phyloP scores from a whole-genome alignment of 2,888 invertebrate genomes.

The Gari tellinella region DNA sequence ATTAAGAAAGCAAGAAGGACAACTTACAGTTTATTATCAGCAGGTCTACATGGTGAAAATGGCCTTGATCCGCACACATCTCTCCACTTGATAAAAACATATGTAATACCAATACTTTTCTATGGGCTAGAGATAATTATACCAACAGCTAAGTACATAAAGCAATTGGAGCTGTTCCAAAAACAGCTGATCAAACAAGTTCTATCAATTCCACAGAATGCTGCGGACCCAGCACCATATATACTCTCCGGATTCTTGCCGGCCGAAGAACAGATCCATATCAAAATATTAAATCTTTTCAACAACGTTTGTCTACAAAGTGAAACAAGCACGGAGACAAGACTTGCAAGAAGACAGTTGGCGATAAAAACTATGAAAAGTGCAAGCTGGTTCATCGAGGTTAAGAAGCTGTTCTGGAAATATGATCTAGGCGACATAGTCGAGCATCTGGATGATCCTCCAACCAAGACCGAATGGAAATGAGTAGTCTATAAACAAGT shows the following conservation, averaged over 20 bases:
- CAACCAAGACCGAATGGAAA: background rate
- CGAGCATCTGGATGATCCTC: background rate
- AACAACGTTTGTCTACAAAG: conserved; percentile 25
- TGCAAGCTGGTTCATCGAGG: conserved; percentile 23
- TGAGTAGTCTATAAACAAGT: no score
- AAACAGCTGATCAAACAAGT: conserved; percentile 18
- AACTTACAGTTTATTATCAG: conserved; percentile 1
- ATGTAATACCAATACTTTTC: conserved; percentile 19
- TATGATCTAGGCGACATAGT: conserved; percentile 10
- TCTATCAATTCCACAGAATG: conserved; percentile 23
- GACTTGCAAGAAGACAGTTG: conserved; percentile 5
- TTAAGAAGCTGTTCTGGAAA: conserved; percentile 1
- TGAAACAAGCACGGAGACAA: conserved; percentile 10
- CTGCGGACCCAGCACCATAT: conserved; percentile 21
- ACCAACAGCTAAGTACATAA: background rate
- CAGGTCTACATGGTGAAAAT: conserved; percentile 8
- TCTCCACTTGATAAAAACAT: conserved; percentile 8
- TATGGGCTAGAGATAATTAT: conserved; percentile 35
- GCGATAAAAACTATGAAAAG: conserved; percentile 7
- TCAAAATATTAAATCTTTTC: conserved; percentile 14
- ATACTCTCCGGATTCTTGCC: conserved; percentile 27
- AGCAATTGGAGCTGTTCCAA: conserved; percentile 19
- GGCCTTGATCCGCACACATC: conserved; percentile 20
- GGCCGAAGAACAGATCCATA: conserved; percentile 29
- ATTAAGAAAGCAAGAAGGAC: conserved; percentile 10